Evolutionary conservation across 1,140 invertebrate genomes (phyloP), one percentile per base, ranked within the genome.

Genomic region (Dreissena polymorpha): DNA sequence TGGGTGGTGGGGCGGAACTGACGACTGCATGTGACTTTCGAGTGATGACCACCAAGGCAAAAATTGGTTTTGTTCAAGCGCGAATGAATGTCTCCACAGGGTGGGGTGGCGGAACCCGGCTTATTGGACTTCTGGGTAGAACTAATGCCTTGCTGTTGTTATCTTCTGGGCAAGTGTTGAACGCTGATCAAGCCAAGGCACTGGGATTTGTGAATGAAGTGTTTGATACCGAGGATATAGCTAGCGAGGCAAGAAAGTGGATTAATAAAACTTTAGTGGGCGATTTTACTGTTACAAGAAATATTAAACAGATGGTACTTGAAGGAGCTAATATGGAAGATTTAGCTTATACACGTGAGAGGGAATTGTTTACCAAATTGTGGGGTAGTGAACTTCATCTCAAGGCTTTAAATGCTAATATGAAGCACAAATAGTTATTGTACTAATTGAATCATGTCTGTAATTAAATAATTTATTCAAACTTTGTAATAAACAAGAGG

Each of bases 1-100:
- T 95, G 0, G 95, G 95, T 21, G 95, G 95, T 23, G 95, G 95
- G 18, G 94, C 95, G 8, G 95, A 95, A 90, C 80, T 95, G 6
- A 86, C 93, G 0, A 92, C 94, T 8, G 91, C 92, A n/a, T 94
- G 94, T 89, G 95, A 95, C 87, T 94, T 94, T 81, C 91, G 95
- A 7, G 73, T 95, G 10, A 92, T 94, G 79, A 92, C 93, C 0
- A 81, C 91, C 6, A 80, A 89, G 29, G 92, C 92, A 0, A 92
- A 91, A 85, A 90, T 94, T 71, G 93, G 93, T 16, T 95, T 95
- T 88, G 94, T 95, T n/a, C 94, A 95, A 80, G 92, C 91, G 0
- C 92, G 91, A 86, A 93, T 95, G 93, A 95, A 95, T 13, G 90
- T 95, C 0, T 91, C 92, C 7, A 93, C 95, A 7, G 95, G 94